Evolutionary conservation across 2,797 vertebrate genomes (phyloP).

Genomic region (Diplodus sargus): DNA sequence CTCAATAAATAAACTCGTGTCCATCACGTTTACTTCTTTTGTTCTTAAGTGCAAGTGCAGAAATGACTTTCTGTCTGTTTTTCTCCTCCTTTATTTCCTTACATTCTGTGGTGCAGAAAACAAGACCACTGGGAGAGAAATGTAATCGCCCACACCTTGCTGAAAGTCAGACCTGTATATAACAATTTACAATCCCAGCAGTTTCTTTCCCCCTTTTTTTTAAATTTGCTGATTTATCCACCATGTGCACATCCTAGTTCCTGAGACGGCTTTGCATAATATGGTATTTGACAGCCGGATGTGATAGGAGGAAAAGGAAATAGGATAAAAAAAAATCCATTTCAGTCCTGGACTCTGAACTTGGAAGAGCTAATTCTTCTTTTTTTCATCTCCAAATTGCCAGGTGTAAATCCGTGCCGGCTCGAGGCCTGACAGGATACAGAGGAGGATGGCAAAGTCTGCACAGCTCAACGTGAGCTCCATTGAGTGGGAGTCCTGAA

Average conservation of each 20-base stretch:
- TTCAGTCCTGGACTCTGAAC: conserved; percentile 73
- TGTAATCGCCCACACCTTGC: conserved; percentile 69
- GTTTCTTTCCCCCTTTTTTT: conserved; percentile 27
- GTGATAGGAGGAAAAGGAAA: conserved; percentile 76
- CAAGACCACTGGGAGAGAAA: conserved; percentile 66
- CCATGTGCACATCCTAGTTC: conserved; percentile 72
- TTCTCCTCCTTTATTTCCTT: conserved; percentile 49
- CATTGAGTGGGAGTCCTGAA: conserved; percentile 70
- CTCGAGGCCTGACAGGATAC: conserved; percentile 73
- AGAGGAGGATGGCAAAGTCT: conserved; percentile 49
- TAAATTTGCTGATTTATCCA: conserved; percentile 72
- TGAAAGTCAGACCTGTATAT: conserved; percentile 69
- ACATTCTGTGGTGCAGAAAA: conserved; percentile 61
- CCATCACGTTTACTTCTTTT: conserved; percentile 35
- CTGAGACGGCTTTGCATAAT: conserved; percentile 79
- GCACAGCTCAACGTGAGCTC: conserved; percentile 67
- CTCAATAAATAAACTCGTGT: conserved; percentile 43
- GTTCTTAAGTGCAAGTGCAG: conserved; percentile 28
- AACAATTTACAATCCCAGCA: conserved; percentile 67
- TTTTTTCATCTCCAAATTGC: conserved; percentile 76
- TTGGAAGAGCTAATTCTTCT: conserved; percentile 77
- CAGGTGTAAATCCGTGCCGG: conserved; percentile 80
- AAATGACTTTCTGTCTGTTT: conserved; percentile 39
- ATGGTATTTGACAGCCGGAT: conserved; percentile 72
- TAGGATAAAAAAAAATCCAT: conserved; percentile 70